phyloP scores from a whole-genome alignment of 2,888 invertebrate species.

The Pycnomerus fuliginosus region DNA sequence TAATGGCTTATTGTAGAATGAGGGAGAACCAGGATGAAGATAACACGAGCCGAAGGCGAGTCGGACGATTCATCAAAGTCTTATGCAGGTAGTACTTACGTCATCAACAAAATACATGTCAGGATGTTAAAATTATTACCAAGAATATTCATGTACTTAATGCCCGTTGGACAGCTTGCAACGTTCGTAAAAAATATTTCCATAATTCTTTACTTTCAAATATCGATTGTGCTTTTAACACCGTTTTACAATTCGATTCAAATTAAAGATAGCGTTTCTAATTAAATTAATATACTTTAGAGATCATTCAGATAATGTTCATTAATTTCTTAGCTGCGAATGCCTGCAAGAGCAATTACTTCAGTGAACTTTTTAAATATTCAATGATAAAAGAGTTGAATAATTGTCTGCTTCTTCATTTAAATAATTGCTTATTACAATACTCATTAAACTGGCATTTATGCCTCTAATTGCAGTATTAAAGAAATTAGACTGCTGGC shows the following conservation, averaged over 20 bases:
- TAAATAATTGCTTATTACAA: slow-evolving; percentile 33
- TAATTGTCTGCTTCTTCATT: slow-evolving; percentile 36
- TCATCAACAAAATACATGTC: too few species aligned
- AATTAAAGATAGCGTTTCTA: slow-evolving; percentile 12
- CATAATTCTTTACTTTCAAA: neutral
- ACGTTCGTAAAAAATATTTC: too few species aligned
- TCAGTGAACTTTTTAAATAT: slow-evolving; percentile 34
- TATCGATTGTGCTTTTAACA: neutral
- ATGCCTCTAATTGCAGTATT: slow-evolving; percentile 35
- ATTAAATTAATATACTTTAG: slow-evolving; percentile 19
- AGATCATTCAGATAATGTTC: slow-evolving; percentile 18
- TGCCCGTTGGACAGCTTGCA: too few species aligned
- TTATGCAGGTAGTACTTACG: too few species aligned
- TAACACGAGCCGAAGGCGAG: too few species aligned
- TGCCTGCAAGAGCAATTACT: slow-evolving; percentile 27
- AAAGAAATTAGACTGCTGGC: too few species aligned
- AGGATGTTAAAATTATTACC: too few species aligned
- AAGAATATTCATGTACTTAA: too few species aligned
- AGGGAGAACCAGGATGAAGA: too few species aligned
- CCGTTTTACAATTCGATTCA: neutral
- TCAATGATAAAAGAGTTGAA: slow-evolving; percentile 35
- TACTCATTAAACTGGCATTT: slow-evolving; percentile 31
- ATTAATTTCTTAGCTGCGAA: slow-evolving; percentile 14
- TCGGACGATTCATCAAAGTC: too few species aligned
- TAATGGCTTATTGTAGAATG: too few species aligned